Evolutionary conservation across 1,140 invertebrate genomes (phyloP), one percentile per base, ranked within the genome.

Genomic region (Achatina immaculata): DNA sequence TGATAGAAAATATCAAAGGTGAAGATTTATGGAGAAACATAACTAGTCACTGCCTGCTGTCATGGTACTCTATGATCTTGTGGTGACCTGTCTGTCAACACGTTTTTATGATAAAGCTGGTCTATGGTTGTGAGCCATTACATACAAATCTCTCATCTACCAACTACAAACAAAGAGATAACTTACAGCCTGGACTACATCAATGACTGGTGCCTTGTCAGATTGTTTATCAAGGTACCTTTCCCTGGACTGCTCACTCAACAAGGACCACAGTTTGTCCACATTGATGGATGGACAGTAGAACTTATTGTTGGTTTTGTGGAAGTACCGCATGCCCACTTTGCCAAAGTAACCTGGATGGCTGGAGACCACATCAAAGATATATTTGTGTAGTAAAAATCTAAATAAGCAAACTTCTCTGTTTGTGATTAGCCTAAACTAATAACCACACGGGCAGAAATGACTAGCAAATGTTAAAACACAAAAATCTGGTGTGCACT

Each of bases 301-400:
- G 88, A 95, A 95, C 84, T 96, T 95, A 89, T 99, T 98, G 84
- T 94, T 94, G 75, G 96, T 95, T 82, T 97, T 92, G 90, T 99
- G 98, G 92, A 95, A 99, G 91, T 99, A 97, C 87, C 98, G 95
- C 98, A 99, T 99, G 93, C 99, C 99, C 87, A 99, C 96, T 94
- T 99, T 99, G 92, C 98, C 98, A 92, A 99, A 99, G 92, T 99
- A 99, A 90, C 99, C 99, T 88, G 99, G 98, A 95, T 99, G 99
- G 94, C 92, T 92, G 85, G 77, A 88, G 94, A 99, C 99, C 94
- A 99, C 99, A 92, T 99, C 99, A 92, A 99, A 99, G 93, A 99
- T 99, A 85, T 99, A 99, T 92, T 99, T 94, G 91, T 99, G 99
- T n/a, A n/a, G n/a, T n/a, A n/a, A n/a, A n/a, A n/a, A n/a, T n/a